Evolutionary conservation across 2,797 vertebrate species (phyloP), one percentile per base, ranked within the genome.

Genomic region (Tapirus indicus): DNA sequence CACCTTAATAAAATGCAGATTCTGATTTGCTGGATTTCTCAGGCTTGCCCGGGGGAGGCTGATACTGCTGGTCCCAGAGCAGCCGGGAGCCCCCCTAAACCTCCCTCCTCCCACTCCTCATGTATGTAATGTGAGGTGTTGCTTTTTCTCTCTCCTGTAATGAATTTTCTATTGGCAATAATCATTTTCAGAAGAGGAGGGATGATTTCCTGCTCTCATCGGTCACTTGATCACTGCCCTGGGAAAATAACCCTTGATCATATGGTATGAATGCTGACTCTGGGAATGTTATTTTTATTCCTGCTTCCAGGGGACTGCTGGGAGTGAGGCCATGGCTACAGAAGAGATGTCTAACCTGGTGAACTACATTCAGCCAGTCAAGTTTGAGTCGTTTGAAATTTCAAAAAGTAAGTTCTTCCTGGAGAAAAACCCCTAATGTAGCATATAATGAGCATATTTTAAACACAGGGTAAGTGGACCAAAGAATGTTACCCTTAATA

Each of bases 271-370:
- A 78, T 38, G 75, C 10, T n/a, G 20, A 38, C 94, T 41, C 85
- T 71, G 84, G 96, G 35, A 27, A 0, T 93, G 60, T 84, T 91
- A 25, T 68, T 41, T 85, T 96, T 64, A 52, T 84, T 97, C 32
- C 98, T 93, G 58, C 9, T 94, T 97, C n/a, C 96, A 99, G 99
- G 99, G 99, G 0, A 99, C 99, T 25, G 99, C 99, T 64, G 99
- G 99, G 93, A 99, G 99, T 5, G 99, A 99, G 97, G 99, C 99
- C 0, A 99, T 99, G 98, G 99, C 99, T 94, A 99, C 99, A 0
- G 99, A 99, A 96, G 99, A 99, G 98, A 99, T 99, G 99, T 99
- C 99, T 96, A 99, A 99, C 98, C 98, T 99, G 97, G 99, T 99
- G 97, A 99, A 99, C 98, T 99, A 99, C 97, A 99, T 99, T 98